Base-by-base conservation (phyloP, 1,140 invertebrate genomes). In the Aphaenogaster floridana region DNA sequence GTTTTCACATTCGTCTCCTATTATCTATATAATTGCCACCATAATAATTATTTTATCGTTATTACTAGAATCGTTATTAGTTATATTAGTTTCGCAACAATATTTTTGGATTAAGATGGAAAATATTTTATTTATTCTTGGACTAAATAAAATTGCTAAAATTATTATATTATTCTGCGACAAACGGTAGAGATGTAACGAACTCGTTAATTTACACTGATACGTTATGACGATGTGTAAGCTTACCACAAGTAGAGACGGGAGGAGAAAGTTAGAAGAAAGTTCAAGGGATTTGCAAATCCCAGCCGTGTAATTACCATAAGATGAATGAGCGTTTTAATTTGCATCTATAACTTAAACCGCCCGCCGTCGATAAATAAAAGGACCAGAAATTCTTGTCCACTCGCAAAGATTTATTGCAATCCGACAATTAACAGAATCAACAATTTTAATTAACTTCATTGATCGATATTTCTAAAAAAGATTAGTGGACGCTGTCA, bases 251-350 rank as follows among this genome's bases (percentile, higher is more conserved):
- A 74, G 54, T 57, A 45, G 13, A 76, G 42, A 63, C 69, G 69
- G 52, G 28, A 36, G 68, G 54, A 84, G 80, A 84, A 61, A 84
- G 80, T 84, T 76, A 45, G 69, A 84, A 84, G 80, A 84, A 84
- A 84, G 80, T 84, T 83, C 69, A 63, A 74, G 80, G 69, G 80
- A 84, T 84, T 84, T 84, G 80, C 80, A 84, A 84, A 84, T 84
- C 80, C 69, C 80, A 39, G 42, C 17, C 69, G 80, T 84, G 80
- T 76, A 84, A 84, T 84, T 84, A 84, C 80, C 80, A 84, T 84
- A 84, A 84, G 80, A 76, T 76, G 34, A 84, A 84, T 84, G 80
- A 84, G 80, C 80, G 71, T 36, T 84, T 84, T 84, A 76, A 84
- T 84, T 84, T 84, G 80, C 80, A 84, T 84, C 69, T 28, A 84